Conservation (phyloP, 2,888 invertebrate species). For the Morpho achilles region DNA sequence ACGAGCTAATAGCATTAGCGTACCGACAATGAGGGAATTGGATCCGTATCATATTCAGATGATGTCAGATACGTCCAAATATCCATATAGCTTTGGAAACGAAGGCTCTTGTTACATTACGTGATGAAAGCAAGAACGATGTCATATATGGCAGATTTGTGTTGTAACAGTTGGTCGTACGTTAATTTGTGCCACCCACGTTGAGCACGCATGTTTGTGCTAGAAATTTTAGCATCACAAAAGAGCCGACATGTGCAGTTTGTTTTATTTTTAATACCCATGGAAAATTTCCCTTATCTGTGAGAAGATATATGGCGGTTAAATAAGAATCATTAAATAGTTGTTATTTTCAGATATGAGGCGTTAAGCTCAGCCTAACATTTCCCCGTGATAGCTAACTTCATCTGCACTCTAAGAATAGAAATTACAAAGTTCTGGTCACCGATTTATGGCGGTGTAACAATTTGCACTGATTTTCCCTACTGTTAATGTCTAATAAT, state of each 20-base stretch:
- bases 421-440: too few species aligned
- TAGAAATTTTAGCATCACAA: constrained; percentile 4
- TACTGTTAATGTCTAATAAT: too few species aligned
- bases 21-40: neutral
- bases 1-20: constrained; percentile 6
- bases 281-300: neutral
- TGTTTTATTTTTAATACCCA: neutral
- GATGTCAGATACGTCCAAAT: constrained; percentile 7
- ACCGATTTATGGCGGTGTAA: too few species aligned
- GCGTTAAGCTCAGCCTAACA: too few species aligned
- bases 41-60: neutral
- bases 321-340: too few species aligned
- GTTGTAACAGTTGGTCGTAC: constrained; percentile 6
- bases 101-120: neutral
- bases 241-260: neutral
- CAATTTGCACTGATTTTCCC: too few species aligned
- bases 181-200: constrained; percentile 7
- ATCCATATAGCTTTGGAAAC: constrained; percentile 1
- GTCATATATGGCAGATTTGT: constrained; percentile 5
- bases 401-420: too few species aligned
- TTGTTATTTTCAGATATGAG: too few species aligned
- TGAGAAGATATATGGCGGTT: too few species aligned
- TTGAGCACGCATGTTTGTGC: neutral
- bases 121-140: constrained; percentile 3
- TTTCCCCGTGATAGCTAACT: too few species aligned